Base-by-base conservation (phyloP, 2,888 invertebrate species). In the Perdita meconis region DNA sequence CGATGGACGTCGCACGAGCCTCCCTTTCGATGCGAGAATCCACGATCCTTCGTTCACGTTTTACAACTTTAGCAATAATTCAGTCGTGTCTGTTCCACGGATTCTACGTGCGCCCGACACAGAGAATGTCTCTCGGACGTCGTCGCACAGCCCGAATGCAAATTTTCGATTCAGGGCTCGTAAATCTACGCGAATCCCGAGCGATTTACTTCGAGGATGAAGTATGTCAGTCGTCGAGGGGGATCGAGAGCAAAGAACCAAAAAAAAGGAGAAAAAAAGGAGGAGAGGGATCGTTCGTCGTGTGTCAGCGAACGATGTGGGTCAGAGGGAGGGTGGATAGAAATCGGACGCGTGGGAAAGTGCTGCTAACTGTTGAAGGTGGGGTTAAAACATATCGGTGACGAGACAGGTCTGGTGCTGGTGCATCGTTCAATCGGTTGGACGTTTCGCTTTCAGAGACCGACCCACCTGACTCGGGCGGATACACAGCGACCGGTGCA, bases 181-280 rank as follows among this genome's bases (percentile, higher is more conserved):
- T n/a, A n/a, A 42, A 2, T 42, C 19, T 16, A 19, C 16, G 10
- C 47, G 47, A 19, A 47, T 47, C 47, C 19, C 47, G 47, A 47
- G 47, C 19, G 10, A 3, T 12, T 42, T 55, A 26, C 13, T n/a
- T n/a, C 53, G 53, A n/a, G 40, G 66, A 64, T 76, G 81, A 81
- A 80, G 80, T 81, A 81, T 77, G 80, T 77, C 81, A 81, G 63
- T 69, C 66, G 44, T 65, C 56, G 61, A 40, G 26, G n/a, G n/a
- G 47, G 65, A 42, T 34, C 44, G 26, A 30, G 8, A 8, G 30
- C 6, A 30, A 4, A 30, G 30, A 30, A 6, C 30, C n/a, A n/a
- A n/a, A n/a, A n/a, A n/a, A n/a, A n/a, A n/a, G n/a, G n/a, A n/a
- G n/a, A n/a, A n/a, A n/a, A n/a, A n/a, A 6, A 2, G 60, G 34